Conservation (phyloP, 2,113 vertebrate genomes). For the Paraplagusia blochii region DNA sequence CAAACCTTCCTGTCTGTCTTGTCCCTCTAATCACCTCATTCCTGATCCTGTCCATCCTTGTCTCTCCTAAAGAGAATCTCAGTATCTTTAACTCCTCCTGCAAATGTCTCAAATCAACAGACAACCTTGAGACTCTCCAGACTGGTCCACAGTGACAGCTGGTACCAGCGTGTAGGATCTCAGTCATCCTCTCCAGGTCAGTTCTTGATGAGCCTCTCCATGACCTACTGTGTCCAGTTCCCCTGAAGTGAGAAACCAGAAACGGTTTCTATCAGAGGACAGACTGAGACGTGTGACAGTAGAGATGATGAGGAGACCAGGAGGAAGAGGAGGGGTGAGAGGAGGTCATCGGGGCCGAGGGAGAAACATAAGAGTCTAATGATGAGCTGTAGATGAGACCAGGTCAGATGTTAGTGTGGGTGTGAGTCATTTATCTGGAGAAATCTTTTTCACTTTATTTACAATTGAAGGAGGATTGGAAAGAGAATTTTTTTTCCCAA, state of each 20-base stretch:
- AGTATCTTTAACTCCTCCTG: too few relatives aligned
- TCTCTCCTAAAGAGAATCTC: too few relatives aligned
- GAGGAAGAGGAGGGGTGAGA: background rate
- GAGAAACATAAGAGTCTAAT: slow-evolving; percentile 10
- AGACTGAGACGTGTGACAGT: background rate
- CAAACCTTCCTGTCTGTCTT: too few relatives aligned
- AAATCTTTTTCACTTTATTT: background rate
- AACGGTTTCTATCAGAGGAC: slow-evolving; percentile 5
- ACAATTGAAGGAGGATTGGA: background rate
- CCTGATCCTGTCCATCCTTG: too few relatives aligned
- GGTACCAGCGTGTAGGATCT: too few relatives aligned
- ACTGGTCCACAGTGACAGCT: too few relatives aligned
- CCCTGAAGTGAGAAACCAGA: background rate
- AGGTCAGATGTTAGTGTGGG: slow-evolving; percentile 1
- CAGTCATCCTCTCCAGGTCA: background rate
- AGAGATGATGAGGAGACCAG: slow-evolving; percentile 9
- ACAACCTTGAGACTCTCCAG: too few relatives aligned
- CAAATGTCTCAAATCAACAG: too few relatives aligned
- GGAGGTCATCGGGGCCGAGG: slow-evolving; percentile 8
- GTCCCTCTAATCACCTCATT: too few relatives aligned
- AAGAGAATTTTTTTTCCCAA: background rate
- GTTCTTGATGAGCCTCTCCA: background rate
- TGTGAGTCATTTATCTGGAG: background rate
- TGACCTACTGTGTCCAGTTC: background rate
- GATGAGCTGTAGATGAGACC: background rate